These are phyloP conservation scores for Apaloderma vittatum DNA, from an alignment of 2,113 vertebrate species.

Conservation along the genomic window DNA sequence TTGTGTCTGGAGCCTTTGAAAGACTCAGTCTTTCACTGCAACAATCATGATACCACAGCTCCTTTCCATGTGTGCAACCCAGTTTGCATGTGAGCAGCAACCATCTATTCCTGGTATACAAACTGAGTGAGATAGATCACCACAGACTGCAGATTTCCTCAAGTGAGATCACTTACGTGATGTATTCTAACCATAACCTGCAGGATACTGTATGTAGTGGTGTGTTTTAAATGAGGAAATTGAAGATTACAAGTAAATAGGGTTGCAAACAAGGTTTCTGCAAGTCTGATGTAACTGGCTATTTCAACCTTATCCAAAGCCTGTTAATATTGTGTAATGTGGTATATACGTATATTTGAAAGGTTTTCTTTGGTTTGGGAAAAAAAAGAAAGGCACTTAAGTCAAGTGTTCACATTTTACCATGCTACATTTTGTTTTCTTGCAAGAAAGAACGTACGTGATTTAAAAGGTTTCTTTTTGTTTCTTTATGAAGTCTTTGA, in stretches of 20 bases:
- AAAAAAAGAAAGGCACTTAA: neutral
- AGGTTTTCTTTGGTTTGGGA: neutral
- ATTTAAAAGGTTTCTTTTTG: neutral
- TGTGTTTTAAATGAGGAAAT: neutral
- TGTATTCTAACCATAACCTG: neutral
- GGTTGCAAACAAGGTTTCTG: neutral
- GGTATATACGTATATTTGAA: neutral
- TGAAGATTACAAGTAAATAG: neutral
- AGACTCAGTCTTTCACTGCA: neutral
- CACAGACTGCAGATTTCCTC: neutral
- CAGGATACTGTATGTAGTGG: neutral
- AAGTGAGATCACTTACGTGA: fast-evolving
- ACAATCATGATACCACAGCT: neutral
- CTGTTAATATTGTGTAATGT: neutral
- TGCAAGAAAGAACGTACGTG: neutral
- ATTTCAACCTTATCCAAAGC: neutral
- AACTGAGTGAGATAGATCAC: neutral
- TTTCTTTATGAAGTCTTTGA: neutral
- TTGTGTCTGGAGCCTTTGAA: neutral
- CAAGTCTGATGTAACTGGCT: neutral
- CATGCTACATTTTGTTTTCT: neutral
- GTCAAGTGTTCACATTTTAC: neutral
- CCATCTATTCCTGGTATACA: neutral
- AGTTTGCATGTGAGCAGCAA: neutral
- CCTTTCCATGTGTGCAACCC: neutral